phyloP scores from a whole-genome alignment of 2,797 vertebrate species.

The Dendrocincla fuliginosa region DNA sequence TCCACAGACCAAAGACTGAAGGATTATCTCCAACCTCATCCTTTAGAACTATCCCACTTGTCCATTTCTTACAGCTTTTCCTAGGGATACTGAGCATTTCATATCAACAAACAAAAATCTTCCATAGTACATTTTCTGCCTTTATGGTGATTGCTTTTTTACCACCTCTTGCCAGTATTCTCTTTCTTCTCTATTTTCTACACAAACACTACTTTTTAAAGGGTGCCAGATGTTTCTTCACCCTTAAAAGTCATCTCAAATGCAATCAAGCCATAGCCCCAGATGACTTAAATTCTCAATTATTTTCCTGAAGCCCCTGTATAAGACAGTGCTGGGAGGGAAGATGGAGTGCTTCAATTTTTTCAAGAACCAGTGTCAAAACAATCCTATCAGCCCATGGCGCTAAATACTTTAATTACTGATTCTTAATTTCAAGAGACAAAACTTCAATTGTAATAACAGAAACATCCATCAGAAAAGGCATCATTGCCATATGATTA shows the following conservation, averaged over 20 bases:
- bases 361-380: slow-evolving; percentile 62
- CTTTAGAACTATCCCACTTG: background rate
- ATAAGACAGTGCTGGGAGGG: background rate
- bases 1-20: background rate
- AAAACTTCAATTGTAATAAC: slow-evolving; percentile 64
- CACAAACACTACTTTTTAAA: background rate
- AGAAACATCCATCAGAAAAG: slow-evolving; percentile 50
- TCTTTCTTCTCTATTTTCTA: background rate
- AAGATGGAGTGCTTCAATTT: background rate
- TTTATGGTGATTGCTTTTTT: background rate
- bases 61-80: background rate
- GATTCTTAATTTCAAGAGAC: slow-evolving; percentile 74
- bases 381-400: slow-evolving; percentile 64
- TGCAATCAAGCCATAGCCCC: background rate
- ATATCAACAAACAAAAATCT: background rate
- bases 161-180: background rate
- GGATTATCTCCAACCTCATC: background rate
- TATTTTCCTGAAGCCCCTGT: background rate
- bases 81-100: background rate
- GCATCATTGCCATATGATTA: slow-evolving; percentile 30
- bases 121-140: background rate
- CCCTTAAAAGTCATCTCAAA: background rate
- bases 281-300: slow-evolving; percentile 1
- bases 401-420: slow-evolving; percentile 63
- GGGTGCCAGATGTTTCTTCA: background rate